Percentiles rank a stretch among this genome's conserved stretches.
phyloP scores from a whole-genome alignment of 2,113 vertebrate species.

The Natator depressus region DNA sequence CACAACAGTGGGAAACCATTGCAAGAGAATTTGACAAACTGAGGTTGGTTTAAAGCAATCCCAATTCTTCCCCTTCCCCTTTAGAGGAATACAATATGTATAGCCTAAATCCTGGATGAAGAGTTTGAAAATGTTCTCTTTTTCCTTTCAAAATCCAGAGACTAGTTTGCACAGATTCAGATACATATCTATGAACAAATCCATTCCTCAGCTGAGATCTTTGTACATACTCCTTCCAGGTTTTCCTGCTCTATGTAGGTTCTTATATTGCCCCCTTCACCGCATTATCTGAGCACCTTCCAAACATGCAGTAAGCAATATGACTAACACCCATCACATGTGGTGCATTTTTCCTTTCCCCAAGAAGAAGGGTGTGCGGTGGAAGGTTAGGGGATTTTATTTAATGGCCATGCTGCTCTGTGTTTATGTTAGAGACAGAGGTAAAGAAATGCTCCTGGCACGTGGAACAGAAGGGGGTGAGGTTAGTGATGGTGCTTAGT shows the following conservation, averaged over 20 bases:
- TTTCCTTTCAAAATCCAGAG: neutral
- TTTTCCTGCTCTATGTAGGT: neutral
- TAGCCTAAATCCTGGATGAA: neutral
- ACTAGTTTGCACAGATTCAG: neutral
- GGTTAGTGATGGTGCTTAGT: neutral
- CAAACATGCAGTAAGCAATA: neutral
- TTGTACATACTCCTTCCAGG: neutral
- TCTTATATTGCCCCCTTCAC: neutral
- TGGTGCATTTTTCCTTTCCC: neutral
- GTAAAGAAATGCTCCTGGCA: neutral
- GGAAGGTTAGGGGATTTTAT: neutral
- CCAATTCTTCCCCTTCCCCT: neutral
- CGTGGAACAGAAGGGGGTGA: neutral
- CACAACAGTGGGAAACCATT: rapidly evolving
- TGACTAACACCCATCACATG: neutral
- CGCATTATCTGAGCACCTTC: neutral
- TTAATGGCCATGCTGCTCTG: neutral
- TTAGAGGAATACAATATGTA: neutral
- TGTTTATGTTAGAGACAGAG: neutral
- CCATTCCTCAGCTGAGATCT: neutral
- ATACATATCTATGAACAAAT: neutral
- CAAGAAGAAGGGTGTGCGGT: too few species aligned
- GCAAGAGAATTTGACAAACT: neutral
- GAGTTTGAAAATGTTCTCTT: neutral
- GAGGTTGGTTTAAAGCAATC: neutral